Base-by-base conservation (phyloP, 1,140 invertebrate genomes). In the Palaemon carinicauda region DNA sequence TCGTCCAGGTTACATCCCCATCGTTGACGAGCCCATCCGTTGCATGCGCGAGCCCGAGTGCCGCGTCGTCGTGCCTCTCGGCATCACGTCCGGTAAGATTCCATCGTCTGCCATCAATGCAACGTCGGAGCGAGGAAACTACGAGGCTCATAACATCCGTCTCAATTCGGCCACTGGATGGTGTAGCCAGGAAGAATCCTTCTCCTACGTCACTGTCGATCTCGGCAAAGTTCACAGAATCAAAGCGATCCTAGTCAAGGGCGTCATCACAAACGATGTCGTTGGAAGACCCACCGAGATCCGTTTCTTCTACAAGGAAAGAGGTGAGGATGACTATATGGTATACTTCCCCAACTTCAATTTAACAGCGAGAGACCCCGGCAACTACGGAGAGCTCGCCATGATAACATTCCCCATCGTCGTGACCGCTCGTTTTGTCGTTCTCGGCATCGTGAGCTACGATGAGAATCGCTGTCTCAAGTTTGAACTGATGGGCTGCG, bases 291-390 rank as follows among this genome's bases (percentile, higher is more conserved):
- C 97, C 10, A 98, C 97, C 0, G 97, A 98, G 93, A 97, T 99
- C 81, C 93, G 98, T 84, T 97, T 99, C 92, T 99, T 99, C 93
- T 99, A 99, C 91, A 99, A 99, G 92, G 96, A 97, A 92, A 93
- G 96, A 5, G 97, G 98, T 91, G 95, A 92, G 89, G 97, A 98
- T 91, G 98, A 98, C 90, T 98, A 98, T 90, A 97, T 98, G 10
- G 96, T 98, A 0, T 98, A 98, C 90, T 98, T 98, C 93, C 97
- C 97, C 17, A 98, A 98, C 90, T 98, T 98, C 91, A 98, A 98
- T 91, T 91, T 98, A 29, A 98, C 97, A 0, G 97, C 96, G 94
- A 93, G 96, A 87, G 96, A 98, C 91, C 96, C 97, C 31, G 97
- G 97, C 89, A 98, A 98, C 91, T 98, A 97, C 91, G 97, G 97